These are phyloP conservation scores for Smittia sp. DNA, from an alignment of 2,888 invertebrate species.

Conservation along the genomic window DNA sequence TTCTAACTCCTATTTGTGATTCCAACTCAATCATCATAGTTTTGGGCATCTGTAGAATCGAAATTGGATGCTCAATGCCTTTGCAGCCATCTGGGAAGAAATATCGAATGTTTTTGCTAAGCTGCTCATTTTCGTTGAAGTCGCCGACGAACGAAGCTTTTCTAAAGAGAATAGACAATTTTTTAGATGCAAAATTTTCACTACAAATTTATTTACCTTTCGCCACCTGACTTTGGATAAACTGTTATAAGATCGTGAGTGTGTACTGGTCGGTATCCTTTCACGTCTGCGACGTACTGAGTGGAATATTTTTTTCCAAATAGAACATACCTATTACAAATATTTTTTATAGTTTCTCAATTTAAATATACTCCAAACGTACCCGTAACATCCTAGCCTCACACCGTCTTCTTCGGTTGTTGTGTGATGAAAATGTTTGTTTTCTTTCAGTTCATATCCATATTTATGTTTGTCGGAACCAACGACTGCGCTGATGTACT, in stretches of 20 bases:
- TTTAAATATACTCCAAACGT: no score
- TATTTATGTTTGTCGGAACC: slow-evolving; percentile 33
- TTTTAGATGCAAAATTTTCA: no score
- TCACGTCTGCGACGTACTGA: slow-evolving; percentile 18
- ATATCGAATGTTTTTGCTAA: slow-evolving; percentile 10
- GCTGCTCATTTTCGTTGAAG: slow-evolving; percentile 2
- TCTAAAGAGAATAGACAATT: no score
- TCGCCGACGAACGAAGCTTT: slow-evolving; percentile 15
- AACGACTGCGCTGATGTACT: not conserved
- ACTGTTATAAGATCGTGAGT: slow-evolving; percentile 17
- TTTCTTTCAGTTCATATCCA: slow-evolving; percentile 34
- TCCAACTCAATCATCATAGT: no score
- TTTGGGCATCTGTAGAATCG: no score
- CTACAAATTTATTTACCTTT: no score
- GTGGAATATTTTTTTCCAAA: slow-evolving; percentile 33
- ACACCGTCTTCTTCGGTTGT: slow-evolving; percentile 19
- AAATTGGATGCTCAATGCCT: no score
- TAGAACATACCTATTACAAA: no score
- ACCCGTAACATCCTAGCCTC: slow-evolving; percentile 26
- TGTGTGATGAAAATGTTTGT: slow-evolving; percentile 36
- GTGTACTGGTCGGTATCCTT: slow-evolving; percentile 27
- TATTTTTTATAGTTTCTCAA: no score
- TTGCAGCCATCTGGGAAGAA: slow-evolving; percentile 29
- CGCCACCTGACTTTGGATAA: slow-evolving; percentile 29
- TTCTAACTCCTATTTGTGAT: no score